These are phyloP conservation scores for Trididemnum clinides DNA, from an alignment of 23 tunicate genomes.

Conservation along the genomic window DNA sequence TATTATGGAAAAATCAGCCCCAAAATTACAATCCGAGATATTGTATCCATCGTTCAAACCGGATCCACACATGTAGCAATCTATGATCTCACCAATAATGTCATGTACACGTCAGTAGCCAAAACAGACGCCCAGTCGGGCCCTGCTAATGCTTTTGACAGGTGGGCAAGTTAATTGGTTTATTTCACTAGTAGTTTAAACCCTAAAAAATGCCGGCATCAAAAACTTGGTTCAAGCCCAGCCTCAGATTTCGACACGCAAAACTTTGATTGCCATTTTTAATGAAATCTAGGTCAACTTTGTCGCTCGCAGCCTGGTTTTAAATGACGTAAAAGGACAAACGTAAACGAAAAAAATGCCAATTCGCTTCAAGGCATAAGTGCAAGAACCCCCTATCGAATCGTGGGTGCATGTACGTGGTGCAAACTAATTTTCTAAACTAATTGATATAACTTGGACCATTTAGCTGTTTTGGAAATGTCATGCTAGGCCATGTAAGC, in stretches of 20 bases:
- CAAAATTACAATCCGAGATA: slow-evolving; percentile 56
- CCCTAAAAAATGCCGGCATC: neutral
- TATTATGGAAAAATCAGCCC: slow-evolving; percentile 82
- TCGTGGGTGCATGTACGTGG: neutral
- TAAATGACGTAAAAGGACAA: no score
- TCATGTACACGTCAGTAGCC: slow-evolving; percentile 71
- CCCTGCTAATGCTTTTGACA: slow-evolving; percentile 69
- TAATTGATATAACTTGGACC: neutral
- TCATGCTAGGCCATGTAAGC: neutral
- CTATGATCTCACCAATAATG: slow-evolving; percentile 73
- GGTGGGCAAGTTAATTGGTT: slow-evolving; percentile 29
- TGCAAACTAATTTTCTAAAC: neutral
- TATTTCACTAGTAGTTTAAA: no score
- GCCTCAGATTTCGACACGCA: neutral
- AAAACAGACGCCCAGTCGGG: slow-evolving; percentile 71
- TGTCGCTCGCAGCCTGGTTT: no score
- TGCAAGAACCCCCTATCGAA: neutral
- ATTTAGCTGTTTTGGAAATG: neutral
- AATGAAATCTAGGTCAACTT: no score
- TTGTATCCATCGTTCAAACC: slow-evolving; percentile 67
- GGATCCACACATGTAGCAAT: slow-evolving; percentile 90
- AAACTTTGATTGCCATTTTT: neutral
- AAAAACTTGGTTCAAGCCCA: neutral
- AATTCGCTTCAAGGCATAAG: neutral
- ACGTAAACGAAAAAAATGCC: neutral